These are phyloP conservation scores for Euproctis similis DNA, from an alignment of 2,888 invertebrate species.

Conservation along the genomic window DNA sequence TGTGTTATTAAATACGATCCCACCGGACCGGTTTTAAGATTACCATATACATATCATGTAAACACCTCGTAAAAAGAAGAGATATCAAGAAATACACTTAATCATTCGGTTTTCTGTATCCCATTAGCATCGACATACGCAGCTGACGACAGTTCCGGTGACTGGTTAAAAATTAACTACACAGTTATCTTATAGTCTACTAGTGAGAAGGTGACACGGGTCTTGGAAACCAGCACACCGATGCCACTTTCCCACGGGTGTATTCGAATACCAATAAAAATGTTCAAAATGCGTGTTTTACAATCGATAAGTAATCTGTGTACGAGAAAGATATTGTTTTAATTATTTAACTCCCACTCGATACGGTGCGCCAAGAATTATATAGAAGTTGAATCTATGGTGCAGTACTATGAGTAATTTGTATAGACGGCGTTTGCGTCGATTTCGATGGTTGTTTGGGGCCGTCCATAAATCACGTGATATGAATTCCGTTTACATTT, in stretches of 20 bases:
- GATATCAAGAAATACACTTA: constrained; percentile 19
- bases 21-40: constrained; percentile 13
- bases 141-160: constrained; percentile 42
- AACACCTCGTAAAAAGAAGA: constrained; percentile 40
- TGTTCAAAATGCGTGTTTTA: constrained; percentile 34
- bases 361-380: constrained; percentile 13
- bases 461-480: too few relatives aligned
- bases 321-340: constrained; percentile 38
- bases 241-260: constrained; percentile 63
- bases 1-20: too few relatives aligned
- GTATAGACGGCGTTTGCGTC: constrained; percentile 12
- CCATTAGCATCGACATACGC: constrained; percentile 41
- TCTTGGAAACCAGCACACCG: constrained; percentile 16
- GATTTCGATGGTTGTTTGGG: neutral
- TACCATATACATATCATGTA: constrained; percentile 39
- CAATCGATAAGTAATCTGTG: constrained; percentile 46
- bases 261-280: constrained; percentile 46
- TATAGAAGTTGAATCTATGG: too few relatives aligned
- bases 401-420: constrained; percentile 35
- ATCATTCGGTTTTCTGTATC: constrained; percentile 21
- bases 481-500: too few relatives aligned
- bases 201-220: constrained; percentile 33
- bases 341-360: constrained; percentile 34
- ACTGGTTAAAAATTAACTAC: constrained; percentile 48
- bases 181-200: too few relatives aligned